phyloP scores from a whole-genome alignment of 2,888 invertebrate genomes.

The Chelonus formosanus region DNA sequence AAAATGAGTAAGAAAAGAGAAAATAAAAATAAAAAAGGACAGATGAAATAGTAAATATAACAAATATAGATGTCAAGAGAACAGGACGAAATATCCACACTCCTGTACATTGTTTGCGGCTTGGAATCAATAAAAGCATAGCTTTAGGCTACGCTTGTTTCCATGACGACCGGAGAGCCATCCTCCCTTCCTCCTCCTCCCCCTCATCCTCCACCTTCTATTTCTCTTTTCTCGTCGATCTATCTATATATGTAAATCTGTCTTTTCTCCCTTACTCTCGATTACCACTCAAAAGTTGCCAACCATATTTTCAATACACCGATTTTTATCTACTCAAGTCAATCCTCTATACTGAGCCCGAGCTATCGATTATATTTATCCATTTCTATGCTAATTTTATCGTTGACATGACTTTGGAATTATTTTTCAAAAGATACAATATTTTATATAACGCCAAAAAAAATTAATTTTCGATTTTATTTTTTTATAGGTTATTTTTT shows the following conservation, averaged over 20 bases:
- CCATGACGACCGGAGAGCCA: conserved; percentile 60
- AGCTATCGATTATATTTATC: too few relatives aligned
- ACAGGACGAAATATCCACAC: conserved; percentile 64
- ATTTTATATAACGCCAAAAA: too few relatives aligned
- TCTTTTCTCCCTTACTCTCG: conserved; percentile 30
- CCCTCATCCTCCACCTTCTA: conserved; percentile 22
- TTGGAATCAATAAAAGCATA: conserved; percentile 66
- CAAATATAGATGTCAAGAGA: conserved; percentile 53
- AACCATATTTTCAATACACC: conserved; percentile 24
- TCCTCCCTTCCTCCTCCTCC: conserved; percentile 48
- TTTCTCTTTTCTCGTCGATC: conserved; percentile 3
- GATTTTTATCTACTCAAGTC: conserved; percentile 23
- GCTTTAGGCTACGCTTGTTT: conserved; percentile 64
- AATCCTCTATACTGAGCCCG: not conserved
- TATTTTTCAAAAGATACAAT: too few relatives aligned
- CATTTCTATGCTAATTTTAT: too few relatives aligned
- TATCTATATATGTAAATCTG: conserved; percentile 18
- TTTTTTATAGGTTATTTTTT: too few relatives aligned
- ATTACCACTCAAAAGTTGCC: conserved; percentile 55
- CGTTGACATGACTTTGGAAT: too few relatives aligned
- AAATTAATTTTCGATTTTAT: too few relatives aligned
- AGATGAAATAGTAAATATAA: conserved; percentile 32
- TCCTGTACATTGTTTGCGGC: conserved; percentile 65
- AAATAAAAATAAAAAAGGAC: conserved; percentile 26
- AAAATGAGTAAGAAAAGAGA: conserved; percentile 13